Evolutionary conservation across 2,113 vertebrate species (phyloP), one percentile per base, ranked within the genome.

Genomic region (Oreochromis niloticus): DNA sequence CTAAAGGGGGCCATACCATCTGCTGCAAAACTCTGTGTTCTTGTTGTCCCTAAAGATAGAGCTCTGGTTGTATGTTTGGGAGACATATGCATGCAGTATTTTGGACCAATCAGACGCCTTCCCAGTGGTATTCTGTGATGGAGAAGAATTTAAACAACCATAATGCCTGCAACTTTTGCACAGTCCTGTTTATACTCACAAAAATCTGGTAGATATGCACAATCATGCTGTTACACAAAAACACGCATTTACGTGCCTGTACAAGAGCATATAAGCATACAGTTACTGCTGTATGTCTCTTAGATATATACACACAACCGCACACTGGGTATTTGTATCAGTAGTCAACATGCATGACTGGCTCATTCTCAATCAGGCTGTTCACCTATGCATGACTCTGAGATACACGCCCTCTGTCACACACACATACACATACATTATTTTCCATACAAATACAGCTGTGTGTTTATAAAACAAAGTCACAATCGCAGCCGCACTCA

Each of bases 351-450:
- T 90, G 93, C 93, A 90, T 92, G 87, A 82, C 68, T 88, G 87
- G 24, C 79, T 93, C 88, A 85, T 89, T 95, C 90, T 88, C 85
- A 95, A 93, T 95, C 92, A 94, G 82, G 86, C 81, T 89, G 91
- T 82, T 90, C 93, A 90, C 85, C 86, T 87, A 75, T 83, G 90
- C 94, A 91, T 95, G 87, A 89, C 93, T 73, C 11, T 1, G 81
- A 88, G 86, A 88, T 89, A 87, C 71, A 83, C 83, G 22, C 66
- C 59, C 84, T 75, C 89, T 73, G 78, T 91, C 90, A 90, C 83
- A 59, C 24, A 55, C 73, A 87, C 83, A 55, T n/a, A 34, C 79
- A 10, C 36, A 9, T 9, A 66, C 39, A 73, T 75, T 87, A 79
- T 83, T 85, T 88, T 27, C 83, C 61, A 81, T 80, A 85, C 83